Percentiles rank a stretch among this genome's conserved stretches.
Evolutionary conservation across 2,113 vertebrate species (phyloP).

Genomic region (Salvator merianae): DNA sequence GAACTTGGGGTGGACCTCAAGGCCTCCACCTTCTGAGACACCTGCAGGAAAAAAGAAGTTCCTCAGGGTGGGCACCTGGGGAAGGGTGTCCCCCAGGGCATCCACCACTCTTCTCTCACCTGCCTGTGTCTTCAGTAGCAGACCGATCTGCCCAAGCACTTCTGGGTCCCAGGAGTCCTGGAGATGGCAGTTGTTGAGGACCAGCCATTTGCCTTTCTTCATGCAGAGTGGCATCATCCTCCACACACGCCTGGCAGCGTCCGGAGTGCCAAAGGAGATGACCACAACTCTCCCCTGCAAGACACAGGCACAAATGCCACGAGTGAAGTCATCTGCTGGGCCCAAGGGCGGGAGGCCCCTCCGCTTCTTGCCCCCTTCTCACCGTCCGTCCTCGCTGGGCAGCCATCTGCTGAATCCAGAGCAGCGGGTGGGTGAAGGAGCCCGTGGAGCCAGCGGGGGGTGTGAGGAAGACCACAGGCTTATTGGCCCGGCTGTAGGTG

Average conservation of each 20-base stretch:
- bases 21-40: fast-evolving
- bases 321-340: neutral
- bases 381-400: slow-evolving; percentile 34
- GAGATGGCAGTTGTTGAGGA: slow-evolving; percentile 83
- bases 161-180: slow-evolving; percentile 75
- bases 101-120: neutral
- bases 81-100: neutral
- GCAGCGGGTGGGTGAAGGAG: slow-evolving; percentile 61
- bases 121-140: slow-evolving; percentile 41
- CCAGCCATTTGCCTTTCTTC: slow-evolving; percentile 80
- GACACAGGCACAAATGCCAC: neutral
- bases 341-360: too few species aligned
- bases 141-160: slow-evolving; percentile 64
- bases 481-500: slow-evolving; percentile 29
- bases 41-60: neutral
- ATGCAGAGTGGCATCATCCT: slow-evolving; percentile 49
- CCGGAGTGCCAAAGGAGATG: slow-evolving; percentile 59
- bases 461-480: slow-evolving; percentile 74
- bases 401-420: slow-evolving; percentile 72
- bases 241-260: slow-evolving; percentile 22
- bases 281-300: slow-evolving; percentile 35
- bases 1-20: slow-evolving; percentile 69
- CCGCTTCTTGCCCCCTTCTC: neutral
- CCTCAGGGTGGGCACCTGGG: neutral
- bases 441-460: slow-evolving; percentile 49